Conservation (phyloP, 2,113 vertebrate species). For the Megalops atlanticus region DNA sequence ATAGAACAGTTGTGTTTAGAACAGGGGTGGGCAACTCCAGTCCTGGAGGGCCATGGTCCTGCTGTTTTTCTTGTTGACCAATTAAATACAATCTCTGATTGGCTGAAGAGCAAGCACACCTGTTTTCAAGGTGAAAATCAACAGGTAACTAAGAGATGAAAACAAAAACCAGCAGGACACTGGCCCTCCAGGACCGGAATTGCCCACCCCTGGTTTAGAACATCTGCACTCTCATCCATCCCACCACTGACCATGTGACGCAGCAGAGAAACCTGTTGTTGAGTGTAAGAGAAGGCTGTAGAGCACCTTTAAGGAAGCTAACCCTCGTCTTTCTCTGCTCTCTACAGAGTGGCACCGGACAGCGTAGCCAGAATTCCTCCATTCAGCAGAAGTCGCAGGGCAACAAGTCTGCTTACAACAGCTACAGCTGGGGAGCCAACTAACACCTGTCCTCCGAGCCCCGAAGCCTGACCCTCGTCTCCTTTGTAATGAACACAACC, state of each 20-base stretch:
- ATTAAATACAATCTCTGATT: no score
- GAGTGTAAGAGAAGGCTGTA: background rate
- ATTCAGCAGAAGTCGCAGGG: slow-evolving; percentile 98
- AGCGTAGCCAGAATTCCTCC: slow-evolving; percentile 91
- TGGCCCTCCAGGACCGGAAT: no score
- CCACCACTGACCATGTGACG: background rate
- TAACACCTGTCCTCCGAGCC: slow-evolving; percentile 57
- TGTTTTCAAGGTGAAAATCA: no score
- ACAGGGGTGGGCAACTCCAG: no score
- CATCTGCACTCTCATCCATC: background rate
- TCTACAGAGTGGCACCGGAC: slow-evolving; percentile 84
- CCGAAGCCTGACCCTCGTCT: slow-evolving; percentile 13
- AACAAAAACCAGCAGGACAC: no score
- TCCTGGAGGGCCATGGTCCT: no score
- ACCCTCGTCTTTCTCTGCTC: slow-evolving; percentile 24
- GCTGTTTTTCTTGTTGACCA: no score
- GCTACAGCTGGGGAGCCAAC: slow-evolving; percentile 96
- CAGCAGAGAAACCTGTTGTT: background rate
- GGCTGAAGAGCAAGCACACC: no score
- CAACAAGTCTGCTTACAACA: slow-evolving; percentile 97
- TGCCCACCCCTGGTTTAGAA: no score
- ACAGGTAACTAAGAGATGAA: no score
- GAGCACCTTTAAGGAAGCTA: background rate
- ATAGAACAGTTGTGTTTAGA: background rate
- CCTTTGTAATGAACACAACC: slow-evolving; percentile 1